Conservation (phyloP, 2,888 invertebrate genomes). For the Nomada fabriciana region DNA sequence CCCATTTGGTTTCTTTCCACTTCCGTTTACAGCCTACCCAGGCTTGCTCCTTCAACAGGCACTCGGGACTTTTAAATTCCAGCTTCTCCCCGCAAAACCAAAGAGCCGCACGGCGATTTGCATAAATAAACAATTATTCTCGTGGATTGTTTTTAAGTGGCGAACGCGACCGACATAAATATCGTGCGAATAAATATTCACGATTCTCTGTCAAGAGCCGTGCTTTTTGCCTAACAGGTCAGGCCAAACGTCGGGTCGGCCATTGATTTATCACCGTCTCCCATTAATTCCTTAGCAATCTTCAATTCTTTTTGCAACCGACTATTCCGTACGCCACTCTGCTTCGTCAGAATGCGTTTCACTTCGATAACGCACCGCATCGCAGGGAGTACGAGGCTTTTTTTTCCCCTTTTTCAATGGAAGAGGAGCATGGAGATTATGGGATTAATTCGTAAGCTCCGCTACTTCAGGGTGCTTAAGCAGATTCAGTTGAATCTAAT, state of each 20-base stretch:
- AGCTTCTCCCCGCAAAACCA: neutral
- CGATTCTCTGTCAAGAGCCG: constrained; percentile 21
- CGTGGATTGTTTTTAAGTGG: constrained; percentile 46
- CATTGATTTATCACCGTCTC: constrained; percentile 66
- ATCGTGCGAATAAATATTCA: constrained; percentile 58
- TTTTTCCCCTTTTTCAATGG: too few relatives aligned
- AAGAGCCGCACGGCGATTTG: constrained; percentile 10
- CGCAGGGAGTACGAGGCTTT: too few relatives aligned
- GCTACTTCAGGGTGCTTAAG: neutral
- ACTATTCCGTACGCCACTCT: neutral
- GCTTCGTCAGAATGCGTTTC: neutral
- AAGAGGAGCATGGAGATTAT: too few relatives aligned
- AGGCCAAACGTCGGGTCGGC: constrained; percentile 44
- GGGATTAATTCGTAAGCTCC: neutral
- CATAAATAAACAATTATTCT: constrained; percentile 62
- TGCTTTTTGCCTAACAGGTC: constrained; percentile 14
- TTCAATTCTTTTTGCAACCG: constrained; percentile 22
- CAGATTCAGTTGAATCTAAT: constrained; percentile 12
- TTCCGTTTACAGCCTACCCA: neutral
- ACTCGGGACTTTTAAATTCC: constrained; percentile 2
- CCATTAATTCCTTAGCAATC: constrained; percentile 56
- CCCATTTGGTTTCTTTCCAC: neutral
- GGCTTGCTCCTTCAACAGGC: neutral
- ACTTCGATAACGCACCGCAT: neutral
- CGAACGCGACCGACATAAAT: constrained; percentile 34